phyloP scores from a whole-genome alignment of 2,888 invertebrate species.

The Drosophila austrosaltans region DNA sequence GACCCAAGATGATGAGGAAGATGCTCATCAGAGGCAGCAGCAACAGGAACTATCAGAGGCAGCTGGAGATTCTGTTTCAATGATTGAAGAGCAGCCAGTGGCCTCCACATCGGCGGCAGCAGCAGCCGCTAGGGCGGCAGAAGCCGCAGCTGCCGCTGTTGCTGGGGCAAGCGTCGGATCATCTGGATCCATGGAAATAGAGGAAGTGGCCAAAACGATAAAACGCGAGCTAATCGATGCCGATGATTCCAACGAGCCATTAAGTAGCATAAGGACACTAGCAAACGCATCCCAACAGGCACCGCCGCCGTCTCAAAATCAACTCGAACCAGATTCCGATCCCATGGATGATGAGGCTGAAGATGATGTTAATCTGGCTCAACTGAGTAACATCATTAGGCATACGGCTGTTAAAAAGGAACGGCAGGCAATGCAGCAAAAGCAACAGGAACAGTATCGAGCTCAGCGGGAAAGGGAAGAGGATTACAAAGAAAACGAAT shows the following conservation, averaged over 20 bases:
- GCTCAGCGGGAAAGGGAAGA: slow-evolving; percentile 39
- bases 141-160: slow-evolving; percentile 58
- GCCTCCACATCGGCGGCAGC: slow-evolving; percentile 67
- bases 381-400: slow-evolving; percentile 81
- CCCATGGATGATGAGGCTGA: slow-evolving; percentile 79
- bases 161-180: slow-evolving; percentile 28
- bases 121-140: slow-evolving; percentile 60
- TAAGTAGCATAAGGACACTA: slow-evolving; percentile 75
- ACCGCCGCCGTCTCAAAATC: slow-evolving; percentile 1
- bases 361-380: slow-evolving; percentile 83
- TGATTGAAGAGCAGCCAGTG: slow-evolving; percentile 61
- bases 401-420: slow-evolving; percentile 80
- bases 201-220: slow-evolving; percentile 72
- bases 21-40: slow-evolving; percentile 2
- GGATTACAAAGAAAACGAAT: slow-evolving; percentile 17
- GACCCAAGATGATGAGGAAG: slow-evolving; percentile 38
- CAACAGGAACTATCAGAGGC: neutral
- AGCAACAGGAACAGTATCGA: slow-evolving; percentile 40
- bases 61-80: slow-evolving; percentile 1
- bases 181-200: slow-evolving; percentile 30
- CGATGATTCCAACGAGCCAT: slow-evolving; percentile 80
- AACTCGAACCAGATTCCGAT: slow-evolving; percentile 23
- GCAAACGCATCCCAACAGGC: slow-evolving; percentile 26
- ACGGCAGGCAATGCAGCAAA: slow-evolving; percentile 66
- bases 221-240: slow-evolving; percentile 81